phyloP scores from a whole-genome alignment of 2,888 invertebrate species.

The Acrobasis suavella region DNA sequence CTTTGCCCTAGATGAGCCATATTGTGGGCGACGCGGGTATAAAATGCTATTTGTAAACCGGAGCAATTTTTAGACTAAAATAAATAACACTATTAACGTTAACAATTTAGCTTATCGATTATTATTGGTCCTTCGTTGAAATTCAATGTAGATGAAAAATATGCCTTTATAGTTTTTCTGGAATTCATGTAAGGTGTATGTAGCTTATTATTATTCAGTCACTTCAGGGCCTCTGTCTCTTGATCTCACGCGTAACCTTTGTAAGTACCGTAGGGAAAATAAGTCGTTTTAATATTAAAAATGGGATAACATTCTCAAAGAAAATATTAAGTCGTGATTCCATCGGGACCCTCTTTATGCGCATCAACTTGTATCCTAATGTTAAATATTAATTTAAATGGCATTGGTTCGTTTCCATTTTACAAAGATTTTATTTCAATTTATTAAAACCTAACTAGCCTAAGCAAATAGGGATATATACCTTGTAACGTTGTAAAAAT shows the following conservation, averaged over 20 bases:
- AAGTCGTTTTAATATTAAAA: conserved; percentile 77
- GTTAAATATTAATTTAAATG: conserved; percentile 75
- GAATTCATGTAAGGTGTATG: background rate
- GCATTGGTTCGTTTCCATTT: conserved; percentile 58
- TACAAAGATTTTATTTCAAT: conserved; percentile 21
- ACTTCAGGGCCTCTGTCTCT: conserved; percentile 43
- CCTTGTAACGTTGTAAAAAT: too few species aligned
- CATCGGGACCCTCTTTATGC: conserved; percentile 69
- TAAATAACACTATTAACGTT: too few species aligned
- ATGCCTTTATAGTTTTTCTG: conserved; percentile 1
- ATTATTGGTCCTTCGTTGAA: too few species aligned
- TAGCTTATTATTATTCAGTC: conserved; percentile 45
- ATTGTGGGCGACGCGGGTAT: too few species aligned
- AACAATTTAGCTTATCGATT: too few species aligned
- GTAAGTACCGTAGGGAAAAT: conserved; percentile 64
- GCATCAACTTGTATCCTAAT: conserved; percentile 76
- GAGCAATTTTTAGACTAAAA: too few species aligned
- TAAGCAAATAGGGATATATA: too few species aligned
- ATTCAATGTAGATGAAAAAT: too few species aligned
- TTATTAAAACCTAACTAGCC: background rate
- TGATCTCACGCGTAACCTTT: conserved; percentile 66
- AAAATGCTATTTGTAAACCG: too few species aligned
- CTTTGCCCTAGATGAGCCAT: too few species aligned
- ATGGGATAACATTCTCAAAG: conserved; percentile 78
- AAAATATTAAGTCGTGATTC: conserved; percentile 79